phyloP scores from a whole-genome alignment of 2,113 vertebrate species.

The Orientallactaga bullata region DNA sequence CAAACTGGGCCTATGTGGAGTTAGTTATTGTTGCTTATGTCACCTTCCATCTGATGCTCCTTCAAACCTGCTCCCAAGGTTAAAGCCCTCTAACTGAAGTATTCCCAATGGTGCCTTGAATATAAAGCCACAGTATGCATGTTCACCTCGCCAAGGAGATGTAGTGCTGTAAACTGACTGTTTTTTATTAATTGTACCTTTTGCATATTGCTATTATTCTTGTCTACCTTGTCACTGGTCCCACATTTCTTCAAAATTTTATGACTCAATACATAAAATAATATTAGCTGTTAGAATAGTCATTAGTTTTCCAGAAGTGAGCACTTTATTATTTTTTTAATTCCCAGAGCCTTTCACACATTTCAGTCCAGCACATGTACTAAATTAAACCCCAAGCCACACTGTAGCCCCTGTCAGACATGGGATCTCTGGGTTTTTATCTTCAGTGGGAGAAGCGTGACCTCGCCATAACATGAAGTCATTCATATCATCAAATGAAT shows the following conservation, averaged over 20 bases:
- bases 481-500: no score
- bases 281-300: neutral
- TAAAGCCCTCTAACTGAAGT: slow-evolving; percentile 48
- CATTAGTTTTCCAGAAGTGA: neutral
- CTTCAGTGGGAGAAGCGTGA: neutral
- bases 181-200: slow-evolving; percentile 38
- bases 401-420: neutral
- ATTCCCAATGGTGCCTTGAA: neutral
- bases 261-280: neutral
- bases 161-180: neutral
- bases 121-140: slow-evolving; percentile 21
- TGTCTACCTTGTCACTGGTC: neutral
- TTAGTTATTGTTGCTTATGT: slow-evolving; percentile 53
- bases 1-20: neutral
- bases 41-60: slow-evolving; percentile 43
- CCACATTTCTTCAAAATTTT: neutral
- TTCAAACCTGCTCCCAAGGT: slow-evolving; percentile 58
- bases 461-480: neutral
- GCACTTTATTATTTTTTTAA: neutral
- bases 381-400: neutral
- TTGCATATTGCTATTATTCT: neutral
- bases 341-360: neutral
- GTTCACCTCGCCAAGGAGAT: slow-evolving; percentile 22
- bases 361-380: neutral
- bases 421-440: neutral